These are phyloP conservation scores for Volucella bombylans DNA, from an alignment of 2,888 invertebrate species.

Conservation along the genomic window DNA sequence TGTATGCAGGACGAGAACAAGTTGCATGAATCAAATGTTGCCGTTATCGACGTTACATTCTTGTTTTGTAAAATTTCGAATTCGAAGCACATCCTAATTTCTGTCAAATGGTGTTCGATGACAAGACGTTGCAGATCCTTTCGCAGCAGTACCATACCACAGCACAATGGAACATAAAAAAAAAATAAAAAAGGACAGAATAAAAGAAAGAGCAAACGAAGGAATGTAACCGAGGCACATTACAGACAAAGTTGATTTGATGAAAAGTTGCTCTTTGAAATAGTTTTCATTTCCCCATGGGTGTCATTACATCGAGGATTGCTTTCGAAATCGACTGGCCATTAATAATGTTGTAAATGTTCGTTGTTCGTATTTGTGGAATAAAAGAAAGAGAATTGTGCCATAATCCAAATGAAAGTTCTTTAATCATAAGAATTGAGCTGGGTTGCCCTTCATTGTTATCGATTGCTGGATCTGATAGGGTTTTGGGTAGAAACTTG, in stretches of 20 bases:
- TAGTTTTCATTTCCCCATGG: constrained; percentile 19
- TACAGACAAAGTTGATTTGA: constrained; percentile 16
- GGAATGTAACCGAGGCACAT: constrained; percentile 24
- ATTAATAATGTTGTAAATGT: neutral
- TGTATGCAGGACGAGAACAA: constrained; percentile 28
- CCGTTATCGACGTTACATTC: constrained; percentile 64
- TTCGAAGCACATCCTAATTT: constrained; percentile 68
- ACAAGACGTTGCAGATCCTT: constrained; percentile 35
- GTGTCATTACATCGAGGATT: constrained; percentile 21
- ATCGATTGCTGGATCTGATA: too few relatives aligned
- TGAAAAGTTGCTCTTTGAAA: constrained; percentile 30
- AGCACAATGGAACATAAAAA: constrained; percentile 1
- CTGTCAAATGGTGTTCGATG: constrained; percentile 42
- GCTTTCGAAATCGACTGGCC: constrained; percentile 1
- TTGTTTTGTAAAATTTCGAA: constrained; percentile 62
- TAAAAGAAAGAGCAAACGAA: constrained; percentile 4
- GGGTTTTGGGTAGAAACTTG: too few relatives aligned
- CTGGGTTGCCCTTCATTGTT: too few relatives aligned
- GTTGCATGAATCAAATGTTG: constrained; percentile 72
- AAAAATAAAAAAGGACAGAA: neutral
- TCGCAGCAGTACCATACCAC: neutral
- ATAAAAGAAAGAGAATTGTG: too few relatives aligned
- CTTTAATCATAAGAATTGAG: too few relatives aligned
- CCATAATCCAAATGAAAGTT: too few relatives aligned
- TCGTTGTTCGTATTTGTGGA: too few relatives aligned